A percentile compares a stretch with the other conserved stretches of the same genome.
phyloP scores from a whole-genome alignment of 2,888 invertebrate genomes.

The Cerastoderma edule region DNA sequence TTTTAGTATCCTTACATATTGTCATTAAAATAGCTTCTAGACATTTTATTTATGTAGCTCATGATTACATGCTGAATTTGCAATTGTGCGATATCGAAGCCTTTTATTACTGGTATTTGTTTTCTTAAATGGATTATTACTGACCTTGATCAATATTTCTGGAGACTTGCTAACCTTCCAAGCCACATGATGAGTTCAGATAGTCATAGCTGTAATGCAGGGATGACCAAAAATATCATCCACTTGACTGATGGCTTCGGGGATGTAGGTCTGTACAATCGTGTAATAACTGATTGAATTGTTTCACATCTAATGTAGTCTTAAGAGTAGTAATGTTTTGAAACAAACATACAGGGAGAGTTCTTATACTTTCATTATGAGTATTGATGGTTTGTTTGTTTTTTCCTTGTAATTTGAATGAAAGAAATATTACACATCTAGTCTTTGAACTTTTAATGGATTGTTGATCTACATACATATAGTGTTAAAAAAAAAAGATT shows the following conservation, averaged over 20 bases:
- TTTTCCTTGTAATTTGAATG: background rate
- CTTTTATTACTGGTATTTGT: too few relatives aligned
- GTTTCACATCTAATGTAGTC: background rate
- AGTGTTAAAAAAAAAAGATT: background rate
- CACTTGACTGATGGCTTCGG: constrained; percentile 24
- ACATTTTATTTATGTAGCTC: too few relatives aligned
- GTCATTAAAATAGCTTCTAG: too few relatives aligned
- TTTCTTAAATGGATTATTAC: too few relatives aligned
- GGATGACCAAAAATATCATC: constrained; percentile 28
- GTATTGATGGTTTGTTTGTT: background rate
- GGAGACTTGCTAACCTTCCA: too few relatives aligned
- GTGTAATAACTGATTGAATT: background rate
- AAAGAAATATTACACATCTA: background rate
- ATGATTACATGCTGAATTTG: too few relatives aligned
- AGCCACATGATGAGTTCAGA: constrained; percentile 9
- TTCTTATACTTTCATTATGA: background rate
- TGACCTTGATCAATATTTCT: too few relatives aligned
- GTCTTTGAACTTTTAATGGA: background rate
- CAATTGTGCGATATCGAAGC: too few relatives aligned
- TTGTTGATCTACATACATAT: background rate
- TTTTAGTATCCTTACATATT: too few relatives aligned
- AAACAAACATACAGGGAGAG: background rate
- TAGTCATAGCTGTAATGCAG: constrained; percentile 19
- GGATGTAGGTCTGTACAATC: background rate
- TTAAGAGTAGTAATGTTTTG: background rate